phyloP scores from a whole-genome alignment of 2,888 invertebrate species.

The Suillia variegata region DNA sequence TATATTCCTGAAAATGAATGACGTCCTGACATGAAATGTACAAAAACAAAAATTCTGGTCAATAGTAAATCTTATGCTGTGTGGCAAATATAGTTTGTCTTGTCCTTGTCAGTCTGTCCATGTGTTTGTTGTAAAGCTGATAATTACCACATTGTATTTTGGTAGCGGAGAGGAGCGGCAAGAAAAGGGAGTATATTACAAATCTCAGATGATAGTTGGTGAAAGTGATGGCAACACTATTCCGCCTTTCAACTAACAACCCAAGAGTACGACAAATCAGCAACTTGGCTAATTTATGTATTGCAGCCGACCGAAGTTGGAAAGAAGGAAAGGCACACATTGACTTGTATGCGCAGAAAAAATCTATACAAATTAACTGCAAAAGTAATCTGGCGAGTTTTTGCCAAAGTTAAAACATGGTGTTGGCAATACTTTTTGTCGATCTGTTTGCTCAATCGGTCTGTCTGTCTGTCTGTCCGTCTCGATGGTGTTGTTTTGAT shows the following conservation, averaged over 20 bases:
- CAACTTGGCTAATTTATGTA: constrained; percentile 44
- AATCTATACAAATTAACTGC: constrained; percentile 9
- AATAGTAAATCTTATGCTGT: too few species aligned
- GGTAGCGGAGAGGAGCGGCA: too few species aligned
- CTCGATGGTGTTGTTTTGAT: background rate
- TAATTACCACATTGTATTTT: too few species aligned
- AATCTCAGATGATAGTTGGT: background rate
- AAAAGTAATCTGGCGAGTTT: background rate
- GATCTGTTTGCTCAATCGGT: background rate
- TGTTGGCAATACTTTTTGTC: background rate
- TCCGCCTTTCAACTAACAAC: too few species aligned
- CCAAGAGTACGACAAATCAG: constrained; percentile 25
- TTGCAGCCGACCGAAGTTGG: constrained; percentile 25
- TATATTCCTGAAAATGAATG: too few species aligned
- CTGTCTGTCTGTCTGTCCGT: background rate
- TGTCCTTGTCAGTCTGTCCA: too few species aligned
- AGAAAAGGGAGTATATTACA: background rate
- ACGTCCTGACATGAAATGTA: too few species aligned
- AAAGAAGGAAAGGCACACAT: constrained; percentile 3
- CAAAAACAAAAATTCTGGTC: too few species aligned
- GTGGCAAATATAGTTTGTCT: too few species aligned
- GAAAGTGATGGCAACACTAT: background rate
- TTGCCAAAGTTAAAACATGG: background rate
- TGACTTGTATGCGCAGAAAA: too few species aligned
- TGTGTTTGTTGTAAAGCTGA: too few species aligned